Conservation (phyloP, 2,797 vertebrate species). For the Sebastes trivittatus region DNA sequence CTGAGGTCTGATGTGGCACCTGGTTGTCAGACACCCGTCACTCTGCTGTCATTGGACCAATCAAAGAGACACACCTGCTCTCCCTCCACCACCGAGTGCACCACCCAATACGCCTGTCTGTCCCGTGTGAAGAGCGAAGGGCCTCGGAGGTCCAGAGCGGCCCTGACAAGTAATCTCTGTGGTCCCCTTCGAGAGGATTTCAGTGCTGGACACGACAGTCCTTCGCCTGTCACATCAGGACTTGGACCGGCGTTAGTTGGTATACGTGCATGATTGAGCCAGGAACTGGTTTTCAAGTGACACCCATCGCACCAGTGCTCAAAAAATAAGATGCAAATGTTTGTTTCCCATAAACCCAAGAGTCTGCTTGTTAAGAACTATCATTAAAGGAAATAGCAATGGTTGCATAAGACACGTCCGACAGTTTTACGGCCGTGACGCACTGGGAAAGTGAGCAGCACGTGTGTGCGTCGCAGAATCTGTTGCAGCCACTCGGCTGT, state of each 20-base stretch:
- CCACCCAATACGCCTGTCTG: not conserved
- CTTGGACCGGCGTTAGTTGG: not conserved
- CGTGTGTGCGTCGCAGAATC: too few relatives aligned
- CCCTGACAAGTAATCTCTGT: not conserved
- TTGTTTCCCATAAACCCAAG: not conserved
- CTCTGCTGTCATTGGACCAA: constrained; percentile 35
- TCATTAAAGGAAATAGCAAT: not conserved
- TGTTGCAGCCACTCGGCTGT: too few relatives aligned
- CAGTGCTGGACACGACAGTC: not conserved
- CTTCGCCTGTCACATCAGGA: not conserved
- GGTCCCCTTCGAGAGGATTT: not conserved
- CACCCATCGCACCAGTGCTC: not conserved
- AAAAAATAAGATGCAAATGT: not conserved
- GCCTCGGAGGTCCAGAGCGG: not conserved
- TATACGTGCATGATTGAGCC: not conserved
- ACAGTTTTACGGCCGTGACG: not conserved
- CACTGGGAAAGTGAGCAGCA: too few relatives aligned
- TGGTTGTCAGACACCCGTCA: constrained; percentile 27
- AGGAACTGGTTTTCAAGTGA: not conserved
- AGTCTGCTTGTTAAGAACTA: not conserved
- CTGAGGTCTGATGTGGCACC: constrained; percentile 27
- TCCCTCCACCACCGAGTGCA: not conserved
- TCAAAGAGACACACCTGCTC: constrained; percentile 1
- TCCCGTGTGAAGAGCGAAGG: too few relatives aligned
- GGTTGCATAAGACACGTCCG: not conserved